Evolutionary conservation across 2,797 vertebrate species (phyloP).

Genomic region (Pseudochaenichthys georgianus): DNA sequence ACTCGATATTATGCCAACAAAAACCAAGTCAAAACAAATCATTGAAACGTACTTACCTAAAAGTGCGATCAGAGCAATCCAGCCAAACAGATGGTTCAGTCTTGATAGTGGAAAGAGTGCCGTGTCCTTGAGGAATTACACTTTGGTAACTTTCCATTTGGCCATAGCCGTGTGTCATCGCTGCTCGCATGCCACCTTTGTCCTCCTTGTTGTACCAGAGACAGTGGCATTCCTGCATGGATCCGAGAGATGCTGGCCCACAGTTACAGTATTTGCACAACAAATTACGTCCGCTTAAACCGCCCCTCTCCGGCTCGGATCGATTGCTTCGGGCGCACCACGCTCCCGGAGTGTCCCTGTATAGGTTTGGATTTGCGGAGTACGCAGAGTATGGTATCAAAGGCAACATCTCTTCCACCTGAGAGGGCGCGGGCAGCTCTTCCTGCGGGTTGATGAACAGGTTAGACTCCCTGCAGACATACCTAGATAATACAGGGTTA

Average conservation of each 20-base stretch:
- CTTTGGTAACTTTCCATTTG: slow-evolving; percentile 77
- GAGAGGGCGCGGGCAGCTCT: slow-evolving; percentile 39
- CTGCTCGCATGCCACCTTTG: slow-evolving; percentile 32
- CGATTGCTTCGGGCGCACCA: slow-evolving; percentile 64
- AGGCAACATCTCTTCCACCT: slow-evolving; percentile 40
- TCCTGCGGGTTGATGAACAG: slow-evolving; percentile 42
- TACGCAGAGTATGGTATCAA: slow-evolving; percentile 37
- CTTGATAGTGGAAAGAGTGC: slow-evolving; percentile 66
- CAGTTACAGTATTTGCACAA: slow-evolving; percentile 72
- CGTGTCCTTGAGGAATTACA: slow-evolving; percentile 52
- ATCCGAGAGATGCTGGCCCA: slow-evolving; percentile 43
- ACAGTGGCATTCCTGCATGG: slow-evolving; percentile 65
- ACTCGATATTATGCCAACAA: neutral
- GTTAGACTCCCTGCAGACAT: slow-evolving; percentile 62
- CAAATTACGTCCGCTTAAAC: slow-evolving; percentile 26
- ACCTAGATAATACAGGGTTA: slow-evolving; percentile 56
- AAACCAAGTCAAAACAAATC: neutral
- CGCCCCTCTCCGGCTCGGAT: slow-evolving; percentile 42
- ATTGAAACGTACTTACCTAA: slow-evolving; percentile 67
- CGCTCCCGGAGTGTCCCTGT: slow-evolving; percentile 41
- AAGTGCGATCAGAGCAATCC: slow-evolving; percentile 64
- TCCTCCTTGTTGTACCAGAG: slow-evolving; percentile 54
- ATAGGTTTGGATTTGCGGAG: slow-evolving; percentile 20
- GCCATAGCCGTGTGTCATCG: slow-evolving; percentile 57
- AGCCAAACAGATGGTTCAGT: slow-evolving; percentile 68